Evolutionary conservation across 1,140 invertebrate genomes (phyloP).

Genomic region (Eumeta japonica): DNA sequence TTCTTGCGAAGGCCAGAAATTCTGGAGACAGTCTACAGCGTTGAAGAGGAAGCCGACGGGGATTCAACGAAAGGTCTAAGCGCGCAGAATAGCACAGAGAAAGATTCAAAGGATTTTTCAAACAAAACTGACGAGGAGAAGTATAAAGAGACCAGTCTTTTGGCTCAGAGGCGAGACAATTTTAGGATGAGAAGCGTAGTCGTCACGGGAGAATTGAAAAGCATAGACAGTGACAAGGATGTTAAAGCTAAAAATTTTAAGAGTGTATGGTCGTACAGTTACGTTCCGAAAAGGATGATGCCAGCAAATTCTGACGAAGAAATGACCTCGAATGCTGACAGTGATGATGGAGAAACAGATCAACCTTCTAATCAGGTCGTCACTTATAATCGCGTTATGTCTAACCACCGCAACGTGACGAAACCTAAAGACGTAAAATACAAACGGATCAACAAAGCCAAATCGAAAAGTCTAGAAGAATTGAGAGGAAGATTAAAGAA

Average conservation of each 20-base stretch:
- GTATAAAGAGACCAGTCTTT: conserved; percentile 41
- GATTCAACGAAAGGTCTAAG: conserved; percentile 61
- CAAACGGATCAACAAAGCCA: conserved; percentile 86
- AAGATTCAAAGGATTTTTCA: conserved; percentile 52
- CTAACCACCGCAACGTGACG: conserved; percentile 83
- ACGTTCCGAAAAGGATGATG: conserved; percentile 54
- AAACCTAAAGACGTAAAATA: conserved; percentile 90
- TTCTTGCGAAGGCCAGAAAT: conserved; percentile 75
- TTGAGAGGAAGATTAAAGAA: conserved; percentile 77
- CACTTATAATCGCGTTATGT: conserved; percentile 84
- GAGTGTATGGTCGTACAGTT: conserved; percentile 50
- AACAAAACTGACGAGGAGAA: conserved; percentile 53
- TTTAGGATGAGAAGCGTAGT: conserved; percentile 51
- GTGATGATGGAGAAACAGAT: conserved; percentile 39
- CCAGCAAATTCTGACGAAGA: conserved; percentile 51
- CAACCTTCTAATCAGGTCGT: conserved; percentile 63
- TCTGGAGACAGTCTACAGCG: conserved; percentile 81
- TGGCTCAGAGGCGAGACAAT: conserved; percentile 47
- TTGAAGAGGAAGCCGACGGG: conserved; percentile 75
- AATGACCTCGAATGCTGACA: conserved; percentile 39
- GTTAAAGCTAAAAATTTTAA: conserved; percentile 34
- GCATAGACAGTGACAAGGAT: conserved; percentile 48
- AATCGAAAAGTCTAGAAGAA: conserved; percentile 85
- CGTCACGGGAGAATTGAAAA: conserved; percentile 45
- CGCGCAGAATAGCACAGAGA: conserved; percentile 56